Evolutionary conservation across 2,888 invertebrate genomes (phyloP).

Genomic region (Amiota communis): DNA sequence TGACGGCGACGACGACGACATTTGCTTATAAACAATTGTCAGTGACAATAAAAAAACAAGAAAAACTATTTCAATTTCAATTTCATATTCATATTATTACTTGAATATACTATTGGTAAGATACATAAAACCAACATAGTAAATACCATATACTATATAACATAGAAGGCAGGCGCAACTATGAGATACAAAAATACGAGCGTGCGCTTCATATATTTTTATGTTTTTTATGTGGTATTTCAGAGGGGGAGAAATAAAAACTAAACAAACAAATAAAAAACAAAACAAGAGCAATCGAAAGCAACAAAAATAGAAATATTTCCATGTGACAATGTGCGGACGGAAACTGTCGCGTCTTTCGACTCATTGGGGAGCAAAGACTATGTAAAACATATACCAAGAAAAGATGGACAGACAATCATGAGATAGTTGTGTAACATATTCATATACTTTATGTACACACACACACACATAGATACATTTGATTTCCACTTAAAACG

Average conservation of each 20-base stretch:
- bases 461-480: conserved; percentile 38
- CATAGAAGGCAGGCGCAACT: conserved; percentile 5
- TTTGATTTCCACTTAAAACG: conserved; percentile 61
- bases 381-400: too few species aligned
- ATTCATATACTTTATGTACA: conserved; percentile 44
- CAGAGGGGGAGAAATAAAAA: background rate
- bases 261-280: background rate
- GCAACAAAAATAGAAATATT: conserved; percentile 46
- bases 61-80: conserved; percentile 19
- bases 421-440: background rate
- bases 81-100: background rate
- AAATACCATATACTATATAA: too few species aligned
- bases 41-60: background rate
- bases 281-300: conserved; percentile 30
- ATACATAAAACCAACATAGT: background rate
- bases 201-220: background rate
- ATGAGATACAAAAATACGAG: background rate
- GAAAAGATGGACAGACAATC: background rate
- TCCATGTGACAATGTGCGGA: conserved; percentile 55
- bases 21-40: conserved; percentile 22
- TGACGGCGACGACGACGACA: background rate
- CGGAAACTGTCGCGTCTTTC: conserved; percentile 46
- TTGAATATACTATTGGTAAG: background rate
- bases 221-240: background rate
- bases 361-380: conserved; percentile 1